Conservation (phyloP, 2,888 invertebrate genomes). For the Oligia latruncula region DNA sequence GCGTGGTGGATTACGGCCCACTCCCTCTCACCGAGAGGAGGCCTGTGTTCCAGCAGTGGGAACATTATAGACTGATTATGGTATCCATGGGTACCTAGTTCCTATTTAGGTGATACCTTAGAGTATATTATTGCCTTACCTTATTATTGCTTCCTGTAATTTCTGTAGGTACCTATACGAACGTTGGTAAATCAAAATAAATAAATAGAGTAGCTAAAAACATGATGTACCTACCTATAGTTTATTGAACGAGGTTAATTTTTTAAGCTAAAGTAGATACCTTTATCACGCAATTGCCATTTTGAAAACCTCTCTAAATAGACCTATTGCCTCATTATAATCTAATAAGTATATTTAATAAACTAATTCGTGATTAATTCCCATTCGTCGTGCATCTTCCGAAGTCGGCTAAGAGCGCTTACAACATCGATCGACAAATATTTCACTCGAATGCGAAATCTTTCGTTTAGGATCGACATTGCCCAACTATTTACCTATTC, state of each 20-base stretch:
- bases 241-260: background rate
- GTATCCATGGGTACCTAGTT: background rate
- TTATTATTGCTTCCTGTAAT: no score
- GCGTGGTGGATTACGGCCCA: no score
- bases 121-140: no score
- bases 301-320: background rate
- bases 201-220: background rate
- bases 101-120: no score
- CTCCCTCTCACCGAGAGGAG: no score
- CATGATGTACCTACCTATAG: background rate
- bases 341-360: constrained; percentile 13
- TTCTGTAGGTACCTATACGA: no score
- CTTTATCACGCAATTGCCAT: background rate
- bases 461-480: constrained; percentile 68
- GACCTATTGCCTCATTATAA: constrained; percentile 11
- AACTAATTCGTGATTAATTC: constrained; percentile 53
- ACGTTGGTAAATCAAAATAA: no score
- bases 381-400: constrained; percentile 55
- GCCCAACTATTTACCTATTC: constrained; percentile 76
- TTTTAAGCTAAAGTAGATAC: background rate
- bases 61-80: no score
- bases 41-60: no score
- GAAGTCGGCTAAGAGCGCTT: constrained; percentile 53
- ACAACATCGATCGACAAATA: constrained; percentile 72
- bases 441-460: constrained; percentile 71